Conservation (phyloP, 2,888 invertebrate genomes). For the Andrena hattorfiana region DNA sequence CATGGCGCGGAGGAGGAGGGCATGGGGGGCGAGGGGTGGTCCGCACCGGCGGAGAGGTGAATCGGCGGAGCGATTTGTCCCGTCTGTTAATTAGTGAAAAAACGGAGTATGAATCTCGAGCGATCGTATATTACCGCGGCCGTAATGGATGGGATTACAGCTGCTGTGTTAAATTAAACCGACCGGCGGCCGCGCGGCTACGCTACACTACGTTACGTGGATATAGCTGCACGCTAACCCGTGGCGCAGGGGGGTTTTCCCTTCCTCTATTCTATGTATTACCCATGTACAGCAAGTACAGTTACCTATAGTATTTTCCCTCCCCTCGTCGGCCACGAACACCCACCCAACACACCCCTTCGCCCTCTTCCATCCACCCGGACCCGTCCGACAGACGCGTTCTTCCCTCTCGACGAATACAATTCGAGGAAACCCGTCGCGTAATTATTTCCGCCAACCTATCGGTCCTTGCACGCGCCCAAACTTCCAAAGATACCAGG, state of each 20-base stretch:
- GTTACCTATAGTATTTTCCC: conserved; percentile 72
- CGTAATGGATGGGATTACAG: conserved; percentile 85
- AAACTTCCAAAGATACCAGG: conserved; percentile 18
- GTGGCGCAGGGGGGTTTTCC: conserved; percentile 72
- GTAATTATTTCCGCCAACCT: conserved; percentile 55
- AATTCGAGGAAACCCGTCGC: conserved; percentile 43
- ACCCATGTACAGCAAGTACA: conserved; percentile 75
- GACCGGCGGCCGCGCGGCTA: conserved; percentile 81
- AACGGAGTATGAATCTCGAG: conserved; percentile 85
- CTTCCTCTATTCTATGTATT: conserved; percentile 74
- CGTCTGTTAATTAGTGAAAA: conserved; percentile 86
- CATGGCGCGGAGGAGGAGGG: conserved; percentile 64
- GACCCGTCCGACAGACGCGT: conserved; percentile 38
- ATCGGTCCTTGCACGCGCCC: conserved; percentile 25
- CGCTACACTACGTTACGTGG: conserved; percentile 80
- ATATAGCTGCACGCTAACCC: conserved; percentile 77
- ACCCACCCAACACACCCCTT: not conserved
- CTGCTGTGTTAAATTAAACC: conserved; percentile 85
- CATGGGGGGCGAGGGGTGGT: conserved; percentile 56
- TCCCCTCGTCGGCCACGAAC: conserved; percentile 26
- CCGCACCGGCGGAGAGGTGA: conserved; percentile 68
- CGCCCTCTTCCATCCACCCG: conserved; percentile 12
- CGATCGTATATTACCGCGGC: conserved; percentile 85
- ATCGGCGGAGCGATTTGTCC: conserved; percentile 85
- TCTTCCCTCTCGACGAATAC: conserved; percentile 44